phyloP scores from a whole-genome alignment of 1,140 invertebrate species.

The Battus philenor region DNA sequence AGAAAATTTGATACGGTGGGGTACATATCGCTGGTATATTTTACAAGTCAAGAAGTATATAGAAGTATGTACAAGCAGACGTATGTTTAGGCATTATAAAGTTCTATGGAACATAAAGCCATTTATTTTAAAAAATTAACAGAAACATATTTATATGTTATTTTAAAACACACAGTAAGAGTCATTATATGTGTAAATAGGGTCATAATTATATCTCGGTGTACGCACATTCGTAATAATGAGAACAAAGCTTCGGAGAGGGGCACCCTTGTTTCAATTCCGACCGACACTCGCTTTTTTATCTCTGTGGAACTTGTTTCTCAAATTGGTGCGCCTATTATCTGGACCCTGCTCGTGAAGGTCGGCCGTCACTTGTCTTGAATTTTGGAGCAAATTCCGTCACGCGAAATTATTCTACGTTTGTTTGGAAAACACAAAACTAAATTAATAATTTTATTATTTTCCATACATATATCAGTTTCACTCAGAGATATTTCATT shows the following conservation, averaged over 20 bases:
- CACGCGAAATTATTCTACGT: conserved; percentile 60
- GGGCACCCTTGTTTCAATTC: conserved; percentile 47
- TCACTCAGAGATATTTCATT: too few relatives aligned
- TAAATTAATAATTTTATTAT: too few relatives aligned
- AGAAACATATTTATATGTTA: too few relatives aligned
- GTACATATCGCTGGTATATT: too few relatives aligned
- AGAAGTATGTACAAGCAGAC: too few relatives aligned
- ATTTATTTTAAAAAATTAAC: too few relatives aligned
- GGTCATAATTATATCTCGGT: not conserved
- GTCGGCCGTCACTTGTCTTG: conserved; percentile 51
- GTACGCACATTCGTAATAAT: conserved; percentile 17
- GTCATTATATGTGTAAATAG: not conserved
- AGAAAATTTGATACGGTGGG: too few relatives aligned
- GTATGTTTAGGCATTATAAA: too few relatives aligned
- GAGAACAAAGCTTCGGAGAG: conserved; percentile 47
- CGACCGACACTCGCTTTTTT: conserved; percentile 41
- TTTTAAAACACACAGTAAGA: too few relatives aligned
- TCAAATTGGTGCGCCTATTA: conserved; percentile 69
- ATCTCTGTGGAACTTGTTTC: conserved; percentile 53
- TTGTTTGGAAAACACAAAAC: conserved; percentile 8
- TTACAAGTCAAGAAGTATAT: too few relatives aligned
- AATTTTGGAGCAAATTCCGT: conserved; percentile 64
- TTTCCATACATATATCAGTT: too few relatives aligned
- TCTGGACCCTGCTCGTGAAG: conserved; percentile 58
- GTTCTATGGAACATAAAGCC: too few relatives aligned